Conservation (phyloP, 1,140 invertebrate species). For the Stegodyphus dumicola region DNA sequence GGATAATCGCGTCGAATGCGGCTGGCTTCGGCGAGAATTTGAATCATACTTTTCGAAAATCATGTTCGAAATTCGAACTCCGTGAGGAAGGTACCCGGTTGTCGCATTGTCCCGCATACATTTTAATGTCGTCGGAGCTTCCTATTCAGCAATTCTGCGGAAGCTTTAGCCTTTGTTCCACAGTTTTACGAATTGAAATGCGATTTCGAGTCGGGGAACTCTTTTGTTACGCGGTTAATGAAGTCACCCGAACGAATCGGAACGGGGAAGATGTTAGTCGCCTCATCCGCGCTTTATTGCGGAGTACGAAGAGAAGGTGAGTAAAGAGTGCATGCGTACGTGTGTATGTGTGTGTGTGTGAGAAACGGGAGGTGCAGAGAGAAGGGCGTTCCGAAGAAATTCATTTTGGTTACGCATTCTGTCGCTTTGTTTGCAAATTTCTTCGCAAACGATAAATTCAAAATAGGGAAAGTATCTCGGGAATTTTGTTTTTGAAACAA, state of each 20-base stretch:
- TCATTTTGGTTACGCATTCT: slow-evolving; percentile 28
- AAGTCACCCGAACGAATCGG: slow-evolving; percentile 12
- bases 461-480: not conserved
- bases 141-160: slow-evolving; percentile 12
- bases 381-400: slow-evolving; percentile 10
- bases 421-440: not conserved
- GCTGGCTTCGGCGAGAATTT: not conserved
- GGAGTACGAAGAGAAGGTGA: too few species aligned
- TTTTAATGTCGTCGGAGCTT: not conserved
- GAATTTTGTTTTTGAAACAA: slow-evolving; percentile 22
- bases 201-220: slow-evolving; percentile 30
- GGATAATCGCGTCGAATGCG: not conserved
- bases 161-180: slow-evolving; percentile 30
- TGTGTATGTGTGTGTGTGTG: too few species aligned
- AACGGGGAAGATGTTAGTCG: slow-evolving; percentile 22
- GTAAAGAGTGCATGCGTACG: too few species aligned
- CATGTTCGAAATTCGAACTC: slow-evolving; percentile 11
- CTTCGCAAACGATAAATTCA: not conserved
- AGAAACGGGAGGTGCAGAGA: not conserved
- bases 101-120: slow-evolving; percentile 8
- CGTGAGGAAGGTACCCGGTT: not conserved
- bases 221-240: slow-evolving; percentile 49
- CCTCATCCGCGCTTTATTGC: not conserved
- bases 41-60: not conserved
- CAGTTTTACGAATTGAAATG: slow-evolving; percentile 28